Conservation (phyloP, 2,113 vertebrate species). For the Alectura lathami region DNA sequence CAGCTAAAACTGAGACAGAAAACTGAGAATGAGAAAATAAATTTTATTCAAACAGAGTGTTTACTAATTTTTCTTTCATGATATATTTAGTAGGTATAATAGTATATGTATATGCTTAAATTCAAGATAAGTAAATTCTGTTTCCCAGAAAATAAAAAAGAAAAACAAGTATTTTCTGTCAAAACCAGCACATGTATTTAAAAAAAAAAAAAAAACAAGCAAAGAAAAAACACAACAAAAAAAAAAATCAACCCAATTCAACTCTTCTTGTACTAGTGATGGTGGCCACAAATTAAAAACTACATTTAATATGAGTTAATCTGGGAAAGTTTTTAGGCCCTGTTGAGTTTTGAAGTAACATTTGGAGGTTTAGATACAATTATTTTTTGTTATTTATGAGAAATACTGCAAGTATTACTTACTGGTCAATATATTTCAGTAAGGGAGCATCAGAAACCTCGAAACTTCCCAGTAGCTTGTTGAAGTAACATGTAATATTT, state of each 20-base stretch:
- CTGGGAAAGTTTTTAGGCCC: not conserved
- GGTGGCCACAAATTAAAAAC: not conserved
- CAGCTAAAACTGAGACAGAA: not conserved
- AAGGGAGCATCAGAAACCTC: slow-evolving; percentile 17
- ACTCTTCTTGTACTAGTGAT: not conserved
- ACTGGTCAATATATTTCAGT: not conserved
- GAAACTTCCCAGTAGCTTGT: slow-evolving; percentile 1
- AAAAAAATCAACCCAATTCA: not conserved
- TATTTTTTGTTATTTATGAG: not conserved
- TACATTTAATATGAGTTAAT: not conserved
- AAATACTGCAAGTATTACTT: not conserved
- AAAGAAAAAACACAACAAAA: not conserved
- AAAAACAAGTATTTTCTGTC: not conserved
- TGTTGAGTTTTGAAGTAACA: slow-evolving; percentile 1
- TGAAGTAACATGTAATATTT: not conserved
- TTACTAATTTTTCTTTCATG: not conserved
- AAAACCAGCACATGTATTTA: not conserved
- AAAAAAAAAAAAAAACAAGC: not conserved
- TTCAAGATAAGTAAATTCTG: not conserved
- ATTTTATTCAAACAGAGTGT: not conserved
- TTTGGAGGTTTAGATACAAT: not conserved
- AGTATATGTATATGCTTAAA: not conserved
- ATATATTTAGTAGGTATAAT: not conserved
- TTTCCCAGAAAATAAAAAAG: not conserved
- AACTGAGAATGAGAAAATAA: not conserved